Percentiles rank a stretch among this genome's conserved stretches.
phyloP scores from a whole-genome alignment of 2,888 invertebrate species.

The Tuta absoluta region DNA sequence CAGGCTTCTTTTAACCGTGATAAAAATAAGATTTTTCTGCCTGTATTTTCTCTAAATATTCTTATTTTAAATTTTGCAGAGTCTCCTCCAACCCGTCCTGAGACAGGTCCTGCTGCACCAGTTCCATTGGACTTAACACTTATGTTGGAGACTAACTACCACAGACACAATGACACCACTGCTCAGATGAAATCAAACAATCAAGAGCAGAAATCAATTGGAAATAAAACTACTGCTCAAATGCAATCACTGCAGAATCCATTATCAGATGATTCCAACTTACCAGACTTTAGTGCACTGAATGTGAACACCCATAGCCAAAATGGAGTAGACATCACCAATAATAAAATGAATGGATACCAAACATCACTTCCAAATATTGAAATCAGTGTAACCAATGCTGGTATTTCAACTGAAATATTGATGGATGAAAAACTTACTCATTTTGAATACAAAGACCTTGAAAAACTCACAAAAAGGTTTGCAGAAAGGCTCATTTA shows the following conservation, averaged over 20 bases:
- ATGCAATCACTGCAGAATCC: slow-evolving; percentile 25
- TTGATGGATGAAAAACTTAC: slow-evolving; percentile 67
- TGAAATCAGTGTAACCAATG: slow-evolving; percentile 33
- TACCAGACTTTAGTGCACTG: slow-evolving; percentile 15
- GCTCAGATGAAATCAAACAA: slow-evolving; percentile 45
- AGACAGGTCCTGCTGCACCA: slow-evolving; percentile 84
- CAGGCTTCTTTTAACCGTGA: too few relatives aligned
- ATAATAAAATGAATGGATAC: slow-evolving; percentile 26
- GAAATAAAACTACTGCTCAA: slow-evolving; percentile 29
- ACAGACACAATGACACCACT: slow-evolving; percentile 51
- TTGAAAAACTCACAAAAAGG: slow-evolving; percentile 76
- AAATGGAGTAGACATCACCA: neutral
- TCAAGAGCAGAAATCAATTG: slow-evolving; percentile 22
- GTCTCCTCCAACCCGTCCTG: slow-evolving; percentile 81
- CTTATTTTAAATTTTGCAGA: slow-evolving; percentile 60
- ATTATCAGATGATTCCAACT: slow-evolving; percentile 42
- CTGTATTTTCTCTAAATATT: slow-evolving; percentile 13
- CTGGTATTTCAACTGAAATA: slow-evolving; percentile 53
- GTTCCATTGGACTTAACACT: slow-evolving; percentile 77
- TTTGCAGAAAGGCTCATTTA: slow-evolving; percentile 69
- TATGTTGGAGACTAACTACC: slow-evolving; percentile 47
- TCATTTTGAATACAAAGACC: slow-evolving; percentile 73
- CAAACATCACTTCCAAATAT: slow-evolving; percentile 50
- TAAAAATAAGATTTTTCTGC: too few relatives aligned
- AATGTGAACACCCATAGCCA: neutral